These are phyloP conservation scores for Apotomis capreana DNA, from an alignment of 2,888 invertebrate species.

Conservation along the genomic window DNA sequence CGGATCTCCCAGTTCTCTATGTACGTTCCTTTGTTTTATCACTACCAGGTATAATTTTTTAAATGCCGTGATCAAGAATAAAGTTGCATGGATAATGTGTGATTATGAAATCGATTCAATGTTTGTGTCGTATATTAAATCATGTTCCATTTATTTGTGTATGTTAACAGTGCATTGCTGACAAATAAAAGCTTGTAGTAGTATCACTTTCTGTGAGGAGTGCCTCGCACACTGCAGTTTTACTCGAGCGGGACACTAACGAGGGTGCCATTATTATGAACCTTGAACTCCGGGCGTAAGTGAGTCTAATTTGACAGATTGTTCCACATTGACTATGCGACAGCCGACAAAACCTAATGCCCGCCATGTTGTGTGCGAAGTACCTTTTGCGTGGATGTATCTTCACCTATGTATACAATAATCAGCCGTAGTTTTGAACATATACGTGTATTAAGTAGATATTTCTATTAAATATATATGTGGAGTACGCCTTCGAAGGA, in stretches of 20 bases:
- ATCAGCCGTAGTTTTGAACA: slow-evolving; percentile 44
- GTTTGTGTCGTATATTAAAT: slow-evolving; percentile 20
- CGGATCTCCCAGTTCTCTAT: slow-evolving; percentile 24
- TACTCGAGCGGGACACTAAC: not conserved
- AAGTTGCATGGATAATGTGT: slow-evolving; percentile 14
- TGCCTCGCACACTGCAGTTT: slow-evolving; percentile 30
- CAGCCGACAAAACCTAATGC: not conserved
- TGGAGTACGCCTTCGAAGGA: slow-evolving; percentile 48
- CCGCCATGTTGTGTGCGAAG: slow-evolving; percentile 18
- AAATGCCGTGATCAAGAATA: not conserved
- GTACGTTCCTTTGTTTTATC: slow-evolving; percentile 10
- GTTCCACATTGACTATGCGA: not conserved
- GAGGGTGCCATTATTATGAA: slow-evolving; percentile 10
- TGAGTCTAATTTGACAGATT: not conserved
- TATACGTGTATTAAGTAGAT: slow-evolving; percentile 45
- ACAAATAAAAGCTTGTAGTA: slow-evolving; percentile 27
- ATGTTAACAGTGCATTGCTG: slow-evolving; percentile 9
- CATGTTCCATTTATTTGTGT: slow-evolving; percentile 26
- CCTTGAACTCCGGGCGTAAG: slow-evolving; percentile 7
- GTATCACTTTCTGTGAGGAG: slow-evolving; percentile 26
- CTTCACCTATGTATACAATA: slow-evolving; percentile 39
- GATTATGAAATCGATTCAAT: slow-evolving; percentile 4
- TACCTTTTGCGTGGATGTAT: slow-evolving; percentile 31
- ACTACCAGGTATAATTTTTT: slow-evolving; percentile 1
- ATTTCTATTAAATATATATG: slow-evolving; percentile 47